Percentiles rank a stretch among this genome's conserved stretches.
phyloP scores from a whole-genome alignment of 2,888 invertebrate species.

The Polydrusus tereticollis region DNA sequence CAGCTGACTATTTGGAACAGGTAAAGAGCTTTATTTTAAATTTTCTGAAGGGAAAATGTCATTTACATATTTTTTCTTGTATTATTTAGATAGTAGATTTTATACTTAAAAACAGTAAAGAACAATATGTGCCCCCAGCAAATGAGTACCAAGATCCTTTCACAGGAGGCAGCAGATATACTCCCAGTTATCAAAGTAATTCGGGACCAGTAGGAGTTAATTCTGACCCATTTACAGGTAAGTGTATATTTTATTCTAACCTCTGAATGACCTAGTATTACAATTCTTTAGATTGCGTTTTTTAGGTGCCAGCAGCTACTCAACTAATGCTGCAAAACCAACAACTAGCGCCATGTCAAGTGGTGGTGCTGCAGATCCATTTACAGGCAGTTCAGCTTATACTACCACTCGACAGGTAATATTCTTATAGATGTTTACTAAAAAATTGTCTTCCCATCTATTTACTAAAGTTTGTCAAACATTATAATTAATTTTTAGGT shows the following conservation, averaged over 20 bases:
- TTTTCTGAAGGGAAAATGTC: neutral
- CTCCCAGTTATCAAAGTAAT: slow-evolving; percentile 68
- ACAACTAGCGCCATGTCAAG: slow-evolving; percentile 50
- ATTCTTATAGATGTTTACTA: neutral
- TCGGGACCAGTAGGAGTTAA: slow-evolving; percentile 60
- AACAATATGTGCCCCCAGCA: slow-evolving; percentile 62
- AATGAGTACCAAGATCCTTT: slow-evolving; percentile 75
- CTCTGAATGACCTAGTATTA: neutral
- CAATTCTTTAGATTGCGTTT: neutral
- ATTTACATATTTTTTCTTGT: no score
- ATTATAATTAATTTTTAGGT: slow-evolving; percentile 4
- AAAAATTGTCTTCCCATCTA: no score
- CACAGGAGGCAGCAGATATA: slow-evolving; percentile 76
- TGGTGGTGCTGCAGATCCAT: slow-evolving; percentile 74
- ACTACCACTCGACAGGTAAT: slow-evolving; percentile 45
- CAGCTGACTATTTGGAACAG: slow-evolving; percentile 89
- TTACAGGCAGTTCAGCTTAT: slow-evolving; percentile 69
- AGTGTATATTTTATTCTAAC: neutral
- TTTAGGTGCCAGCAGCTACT: slow-evolving; percentile 63
- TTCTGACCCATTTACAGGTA: slow-evolving; percentile 75
- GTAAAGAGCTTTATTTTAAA: slow-evolving; percentile 48
- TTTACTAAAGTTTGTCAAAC: no score
- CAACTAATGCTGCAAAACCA: slow-evolving; percentile 55
- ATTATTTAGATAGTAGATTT: slow-evolving; percentile 85
- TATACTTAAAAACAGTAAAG: slow-evolving; percentile 84